Evolutionary conservation across 2,113 vertebrate species (phyloP).

Genomic region (Equus przewalskii): DNA sequence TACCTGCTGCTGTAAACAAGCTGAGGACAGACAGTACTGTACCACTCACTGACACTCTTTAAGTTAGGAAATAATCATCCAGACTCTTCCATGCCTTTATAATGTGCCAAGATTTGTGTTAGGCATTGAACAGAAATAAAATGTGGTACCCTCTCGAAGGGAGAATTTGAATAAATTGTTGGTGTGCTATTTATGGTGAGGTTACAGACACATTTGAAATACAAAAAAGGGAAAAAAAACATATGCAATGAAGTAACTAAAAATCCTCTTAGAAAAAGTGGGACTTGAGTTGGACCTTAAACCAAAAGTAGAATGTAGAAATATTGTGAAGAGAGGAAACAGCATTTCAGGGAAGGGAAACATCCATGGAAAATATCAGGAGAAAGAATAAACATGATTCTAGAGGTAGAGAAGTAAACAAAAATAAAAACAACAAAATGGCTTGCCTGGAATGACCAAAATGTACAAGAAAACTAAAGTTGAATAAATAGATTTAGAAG

Average conservation of each 20-base stretch:
- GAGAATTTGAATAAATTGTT: background rate
- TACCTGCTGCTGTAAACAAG: background rate
- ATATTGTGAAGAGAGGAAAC: background rate
- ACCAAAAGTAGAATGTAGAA: background rate
- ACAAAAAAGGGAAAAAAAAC: background rate
- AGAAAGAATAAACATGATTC: background rate
- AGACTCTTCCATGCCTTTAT: background rate
- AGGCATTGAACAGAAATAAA: background rate
- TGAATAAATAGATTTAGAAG: background rate
- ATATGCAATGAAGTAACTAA: conserved; percentile 11
- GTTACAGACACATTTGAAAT: background rate
- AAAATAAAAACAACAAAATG: background rate
- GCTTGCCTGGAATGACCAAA: background rate
- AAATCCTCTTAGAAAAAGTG: background rate
- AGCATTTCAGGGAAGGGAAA: background rate
- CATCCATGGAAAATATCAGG: background rate
- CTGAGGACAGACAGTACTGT: background rate
- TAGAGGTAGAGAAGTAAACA: background rate
- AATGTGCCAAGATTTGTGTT: background rate
- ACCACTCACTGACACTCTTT: background rate
- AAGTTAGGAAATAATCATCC: background rate
- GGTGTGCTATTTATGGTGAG: background rate
- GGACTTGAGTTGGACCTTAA: background rate
- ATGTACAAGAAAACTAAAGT: background rate
- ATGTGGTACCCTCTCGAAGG: background rate